A percentile compares a stretch with the other conserved stretches of the same genome.
phyloP scores from a whole-genome alignment of 2,113 vertebrate genomes.

The Cnemophilus loriae region DNA sequence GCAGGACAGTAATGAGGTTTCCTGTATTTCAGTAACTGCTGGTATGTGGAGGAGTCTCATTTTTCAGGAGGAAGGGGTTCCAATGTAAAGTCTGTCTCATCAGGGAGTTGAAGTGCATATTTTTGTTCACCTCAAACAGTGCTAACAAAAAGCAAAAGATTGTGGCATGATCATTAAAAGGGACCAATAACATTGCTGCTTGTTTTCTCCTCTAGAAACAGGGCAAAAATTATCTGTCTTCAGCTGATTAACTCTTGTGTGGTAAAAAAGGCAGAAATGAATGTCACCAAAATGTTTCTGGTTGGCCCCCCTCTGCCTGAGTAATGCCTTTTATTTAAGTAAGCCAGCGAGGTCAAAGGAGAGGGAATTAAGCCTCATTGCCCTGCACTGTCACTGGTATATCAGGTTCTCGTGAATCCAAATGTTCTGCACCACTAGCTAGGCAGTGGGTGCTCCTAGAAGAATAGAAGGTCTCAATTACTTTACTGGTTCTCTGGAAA shows the following conservation, averaged over 20 bases:
- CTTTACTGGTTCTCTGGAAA: neutral
- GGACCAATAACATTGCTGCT: neutral
- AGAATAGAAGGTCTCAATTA: neutral
- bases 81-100: neutral
- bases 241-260: neutral
- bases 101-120: neutral
- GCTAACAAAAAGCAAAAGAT: neutral
- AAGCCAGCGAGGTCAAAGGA: neutral
- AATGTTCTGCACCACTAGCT: neutral
- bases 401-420: neutral
- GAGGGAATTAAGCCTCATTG: neutral
- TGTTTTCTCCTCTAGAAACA: neutral
- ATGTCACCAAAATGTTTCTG: neutral
- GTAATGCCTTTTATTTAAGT: neutral
- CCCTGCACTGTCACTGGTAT: neutral
- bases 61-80: neutral
- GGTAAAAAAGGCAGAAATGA: neutral
- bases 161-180: neutral
- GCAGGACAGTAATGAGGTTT: neutral
- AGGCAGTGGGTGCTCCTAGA: neutral
- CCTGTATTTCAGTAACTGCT: neutral
- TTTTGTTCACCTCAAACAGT: neutral
- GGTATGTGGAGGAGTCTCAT: neutral
- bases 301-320: neutral
- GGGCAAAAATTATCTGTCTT: neutral